Evolutionary conservation across 2,113 vertebrate genomes (phyloP).

Genomic region (Butorides virescens): DNA sequence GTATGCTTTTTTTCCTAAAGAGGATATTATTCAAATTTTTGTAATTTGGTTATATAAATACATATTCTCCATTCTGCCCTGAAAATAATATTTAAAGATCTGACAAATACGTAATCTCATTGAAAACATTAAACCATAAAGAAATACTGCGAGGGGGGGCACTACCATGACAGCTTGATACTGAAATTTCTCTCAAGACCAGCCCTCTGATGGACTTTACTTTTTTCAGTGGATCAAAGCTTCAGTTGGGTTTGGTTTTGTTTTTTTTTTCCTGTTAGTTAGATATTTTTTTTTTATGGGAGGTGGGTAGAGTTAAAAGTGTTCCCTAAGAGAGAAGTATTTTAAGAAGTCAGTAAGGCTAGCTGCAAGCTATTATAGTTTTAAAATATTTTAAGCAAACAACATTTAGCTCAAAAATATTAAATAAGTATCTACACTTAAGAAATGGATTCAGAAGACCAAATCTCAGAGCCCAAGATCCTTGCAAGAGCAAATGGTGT

Average conservation of each 20-base stretch:
- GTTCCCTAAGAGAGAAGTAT: neutral
- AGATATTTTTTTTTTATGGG: too few species aligned
- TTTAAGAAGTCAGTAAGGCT: neutral
- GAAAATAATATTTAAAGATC: neutral
- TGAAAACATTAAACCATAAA: neutral
- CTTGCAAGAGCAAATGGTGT: neutral
- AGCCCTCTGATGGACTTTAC: neutral
- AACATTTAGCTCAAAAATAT: neutral
- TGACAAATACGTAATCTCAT: neutral
- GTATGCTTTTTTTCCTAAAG: neutral
- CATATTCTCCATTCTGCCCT: neutral
- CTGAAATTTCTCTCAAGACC: neutral
- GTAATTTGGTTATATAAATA: neutral
- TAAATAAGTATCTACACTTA: neutral
- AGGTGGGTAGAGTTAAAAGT: neutral
- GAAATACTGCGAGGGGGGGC: fast-evolving
- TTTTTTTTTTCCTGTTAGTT: too few species aligned
- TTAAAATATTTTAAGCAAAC: neutral
- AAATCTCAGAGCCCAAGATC: neutral
- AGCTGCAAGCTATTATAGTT: neutral
- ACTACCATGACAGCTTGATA: neutral
- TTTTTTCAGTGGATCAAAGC: neutral
- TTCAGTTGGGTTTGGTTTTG: neutral
- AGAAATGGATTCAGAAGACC: neutral
- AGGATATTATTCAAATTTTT: neutral